Percentiles rank a stretch among this genome's conserved stretches.
Evolutionary conservation across 53 echinoderm and acorn worm species (phyloP).

Genomic region (Hippasteria phrygiana): DNA sequence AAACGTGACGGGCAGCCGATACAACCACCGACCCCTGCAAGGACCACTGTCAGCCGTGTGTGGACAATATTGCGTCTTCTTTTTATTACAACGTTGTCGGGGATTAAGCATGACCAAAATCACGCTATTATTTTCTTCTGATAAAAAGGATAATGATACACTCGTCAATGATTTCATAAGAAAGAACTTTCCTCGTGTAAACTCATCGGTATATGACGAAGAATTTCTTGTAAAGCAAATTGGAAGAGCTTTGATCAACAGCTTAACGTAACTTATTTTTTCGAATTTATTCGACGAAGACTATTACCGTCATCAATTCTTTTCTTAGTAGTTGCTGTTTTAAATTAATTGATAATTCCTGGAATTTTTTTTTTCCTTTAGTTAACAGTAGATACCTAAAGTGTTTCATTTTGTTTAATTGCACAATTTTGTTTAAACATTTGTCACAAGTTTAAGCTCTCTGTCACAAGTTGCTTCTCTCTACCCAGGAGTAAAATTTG

Average conservation of each 20-base stretch:
- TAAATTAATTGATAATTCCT: too few species aligned
- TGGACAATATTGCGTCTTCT: constrained; percentile 76
- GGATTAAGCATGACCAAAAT: constrained; percentile 14
- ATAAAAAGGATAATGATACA: constrained; percentile 19
- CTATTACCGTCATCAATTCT: background rate
- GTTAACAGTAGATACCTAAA: too few species aligned
- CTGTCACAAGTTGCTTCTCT: too few species aligned
- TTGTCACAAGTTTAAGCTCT: too few species aligned
- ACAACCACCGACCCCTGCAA: constrained; percentile 51
- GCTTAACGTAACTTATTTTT: too few species aligned
- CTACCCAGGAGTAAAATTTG: too few species aligned
- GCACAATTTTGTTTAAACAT: too few species aligned
- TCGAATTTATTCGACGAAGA: too few species aligned
- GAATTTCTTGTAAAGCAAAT: background rate
- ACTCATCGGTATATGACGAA: background rate
- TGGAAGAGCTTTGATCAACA: background rate
- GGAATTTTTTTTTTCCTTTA: too few species aligned
- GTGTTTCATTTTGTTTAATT: too few species aligned
- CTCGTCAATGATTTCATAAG: constrained; percentile 40
- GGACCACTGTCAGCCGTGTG: constrained; percentile 71
- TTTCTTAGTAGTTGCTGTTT: background rate
- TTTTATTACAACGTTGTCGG: constrained; percentile 65
- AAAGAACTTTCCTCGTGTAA: constrained; percentile 4
- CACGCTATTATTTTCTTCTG: background rate
- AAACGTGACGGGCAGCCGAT: background rate